phyloP scores from a whole-genome alignment of 2,113 vertebrate genomes.

The Salvelinus namaycush region DNA sequence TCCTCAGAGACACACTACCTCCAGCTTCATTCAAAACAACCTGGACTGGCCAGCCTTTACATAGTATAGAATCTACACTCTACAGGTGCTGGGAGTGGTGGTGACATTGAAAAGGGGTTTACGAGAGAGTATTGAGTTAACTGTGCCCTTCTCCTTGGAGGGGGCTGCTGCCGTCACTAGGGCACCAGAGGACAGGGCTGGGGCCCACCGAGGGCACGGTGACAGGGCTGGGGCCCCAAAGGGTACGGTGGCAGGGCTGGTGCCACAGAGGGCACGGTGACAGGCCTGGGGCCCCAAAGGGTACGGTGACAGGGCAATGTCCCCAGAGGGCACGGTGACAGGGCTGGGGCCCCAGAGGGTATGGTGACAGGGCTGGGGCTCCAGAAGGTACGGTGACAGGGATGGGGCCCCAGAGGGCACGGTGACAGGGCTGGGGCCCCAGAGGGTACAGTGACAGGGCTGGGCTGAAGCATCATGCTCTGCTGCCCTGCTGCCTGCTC shows the following conservation, averaged over 20 bases:
- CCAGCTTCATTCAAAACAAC: no score
- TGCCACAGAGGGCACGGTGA: no score
- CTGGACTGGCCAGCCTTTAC: no score
- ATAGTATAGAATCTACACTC: no score
- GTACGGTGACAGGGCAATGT: neutral
- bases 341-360: no score
- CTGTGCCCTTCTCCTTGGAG: constrained; percentile 62
- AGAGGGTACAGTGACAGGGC: no score
- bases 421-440: neutral
- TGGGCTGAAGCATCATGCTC: constrained; percentile 10
- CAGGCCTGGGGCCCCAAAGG: neutral
- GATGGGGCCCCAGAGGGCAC: constrained; percentile 45
- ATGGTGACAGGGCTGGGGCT: no score
- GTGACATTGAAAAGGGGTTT: no score
- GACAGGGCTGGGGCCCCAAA: no score
- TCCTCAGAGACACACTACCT: constrained; percentile 29
- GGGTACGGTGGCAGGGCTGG: neutral
- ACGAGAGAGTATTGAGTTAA: neutral
- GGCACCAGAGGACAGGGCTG: constrained; percentile 64
- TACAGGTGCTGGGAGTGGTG: no score
- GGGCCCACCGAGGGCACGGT: constrained; percentile 38
- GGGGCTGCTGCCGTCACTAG: constrained; percentile 66
- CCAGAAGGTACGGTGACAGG: no score
- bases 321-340: constrained; percentile 34
- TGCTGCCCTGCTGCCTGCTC: no score